A percentile compares a stretch with the other conserved stretches of the same genome.
Evolutionary conservation across 2,113 vertebrate species (phyloP).

Genomic region (Chloropsis hardwickii): DNA sequence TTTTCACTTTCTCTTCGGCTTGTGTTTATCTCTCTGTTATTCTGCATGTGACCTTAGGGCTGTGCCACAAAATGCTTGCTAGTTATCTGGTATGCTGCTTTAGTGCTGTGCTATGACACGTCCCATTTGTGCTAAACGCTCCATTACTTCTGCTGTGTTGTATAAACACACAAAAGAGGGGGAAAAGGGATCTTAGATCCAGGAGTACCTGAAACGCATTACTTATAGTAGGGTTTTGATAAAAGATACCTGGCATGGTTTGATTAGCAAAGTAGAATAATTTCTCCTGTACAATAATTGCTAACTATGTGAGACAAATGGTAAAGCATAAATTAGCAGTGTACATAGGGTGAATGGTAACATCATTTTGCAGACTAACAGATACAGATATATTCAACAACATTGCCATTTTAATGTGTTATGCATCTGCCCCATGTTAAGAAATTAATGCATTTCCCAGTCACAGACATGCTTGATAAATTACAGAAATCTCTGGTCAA

Average conservation of each 20-base stretch:
- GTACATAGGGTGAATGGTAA: background rate
- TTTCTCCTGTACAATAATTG: background rate
- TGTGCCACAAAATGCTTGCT: background rate
- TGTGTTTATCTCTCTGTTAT: background rate
- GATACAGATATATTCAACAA: background rate
- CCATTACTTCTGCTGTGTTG: background rate
- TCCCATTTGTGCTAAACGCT: background rate
- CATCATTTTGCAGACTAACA: background rate
- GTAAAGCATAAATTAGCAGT: background rate
- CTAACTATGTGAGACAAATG: background rate
- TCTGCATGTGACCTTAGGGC: background rate
- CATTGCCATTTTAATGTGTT: background rate
- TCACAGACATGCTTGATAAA: background rate
- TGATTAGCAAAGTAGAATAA: background rate
- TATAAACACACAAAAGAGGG: background rate
- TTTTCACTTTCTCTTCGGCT: conserved; percentile 35
- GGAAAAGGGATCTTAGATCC: background rate
- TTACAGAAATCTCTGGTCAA: background rate
- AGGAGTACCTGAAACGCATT: background rate
- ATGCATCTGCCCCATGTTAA: background rate
- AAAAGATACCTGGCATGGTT: background rate
- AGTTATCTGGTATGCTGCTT: background rate
- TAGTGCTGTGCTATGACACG: background rate
- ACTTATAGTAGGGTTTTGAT: background rate
- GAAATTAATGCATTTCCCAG: background rate